Evolutionary conservation across 2,888 invertebrate genomes (phyloP), one percentile per base, ranked within the genome.

Genomic region (Sesia apiformis): DNA sequence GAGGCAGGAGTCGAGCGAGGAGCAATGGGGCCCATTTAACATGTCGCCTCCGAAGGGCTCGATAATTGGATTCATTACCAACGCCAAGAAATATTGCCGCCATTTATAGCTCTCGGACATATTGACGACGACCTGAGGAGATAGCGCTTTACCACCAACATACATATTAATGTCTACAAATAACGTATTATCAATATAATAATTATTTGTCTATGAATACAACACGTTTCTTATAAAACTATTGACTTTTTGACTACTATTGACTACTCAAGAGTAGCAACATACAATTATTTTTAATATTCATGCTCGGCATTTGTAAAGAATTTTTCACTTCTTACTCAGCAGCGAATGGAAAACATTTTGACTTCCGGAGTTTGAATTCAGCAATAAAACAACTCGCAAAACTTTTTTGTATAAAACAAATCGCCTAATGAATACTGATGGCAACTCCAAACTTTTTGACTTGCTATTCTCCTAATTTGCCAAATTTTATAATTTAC

Each of bases 41-140:
- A 84, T 68, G 69, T 83, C 83, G 74, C 70, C 74, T 71, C 66
- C 65, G 70, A 72, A 76, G 71, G 76, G 71, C 69, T 66, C 80
- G 76, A 81, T 85, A 83, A 84, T 85, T 84, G 83, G 84, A 82
- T 83, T 84, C 84, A 84, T 82, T 84, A 83, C 82, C 69, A 67
- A 71, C 66, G 58, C 59, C 67, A 71, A 74, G 63, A 83, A 80
- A 84, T 84, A 84, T 84, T 65, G 76, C 64, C 56, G 57, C 72
- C 75, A 81, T 84, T 81, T 76, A 80, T 83, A 75, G 77, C 65
- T 58, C 59, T 56, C 63, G 63, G 67, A 72, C 74, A 61, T 65
- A 70, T 66, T 70, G 65, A 52, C 53, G 59, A 58, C 57, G 56
- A 60, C 56, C 60, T 58, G 23, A 23, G 23, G 23, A 23, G 23